A percentile compares a stretch with the other conserved stretches of the same genome.
Evolutionary conservation across 1,140 invertebrate genomes (phyloP).

Genomic region (Ptiloglossa arizonensis): DNA sequence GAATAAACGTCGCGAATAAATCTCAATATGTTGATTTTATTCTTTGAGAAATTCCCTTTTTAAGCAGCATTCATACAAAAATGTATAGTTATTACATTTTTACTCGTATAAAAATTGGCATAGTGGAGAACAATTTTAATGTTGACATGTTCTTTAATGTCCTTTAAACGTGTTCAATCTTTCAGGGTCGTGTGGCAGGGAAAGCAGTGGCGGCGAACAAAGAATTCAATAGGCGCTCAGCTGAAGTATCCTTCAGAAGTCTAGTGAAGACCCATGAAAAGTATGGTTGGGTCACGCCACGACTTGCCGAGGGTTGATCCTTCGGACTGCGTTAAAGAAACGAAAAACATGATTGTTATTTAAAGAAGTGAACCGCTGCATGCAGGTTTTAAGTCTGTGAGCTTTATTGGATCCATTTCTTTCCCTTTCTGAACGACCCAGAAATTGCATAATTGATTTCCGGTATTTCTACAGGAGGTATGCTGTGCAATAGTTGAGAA

Average conservation of each 20-base stretch:
- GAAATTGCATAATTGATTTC: background rate
- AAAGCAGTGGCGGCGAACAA: conserved; percentile 89
- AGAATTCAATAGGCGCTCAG: conserved; percentile 90
- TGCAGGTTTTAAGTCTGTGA: background rate
- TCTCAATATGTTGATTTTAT: too few relatives aligned
- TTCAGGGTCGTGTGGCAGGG: conserved; percentile 87
- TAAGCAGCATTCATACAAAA: too few relatives aligned
- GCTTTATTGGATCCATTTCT: background rate
- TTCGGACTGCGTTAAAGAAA: background rate
- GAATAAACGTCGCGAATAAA: too few relatives aligned
- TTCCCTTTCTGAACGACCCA: background rate
- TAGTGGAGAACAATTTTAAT: too few relatives aligned
- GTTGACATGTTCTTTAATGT: too few relatives aligned
- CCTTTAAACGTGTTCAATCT: background rate
- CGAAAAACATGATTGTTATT: background rate
- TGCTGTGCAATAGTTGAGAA: background rate
- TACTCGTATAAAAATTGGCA: too few relatives aligned
- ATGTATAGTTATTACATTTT: too few relatives aligned
- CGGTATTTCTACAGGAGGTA: background rate
- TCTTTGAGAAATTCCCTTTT: too few relatives aligned
- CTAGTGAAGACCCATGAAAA: conserved; percentile 94
- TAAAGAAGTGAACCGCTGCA: background rate
- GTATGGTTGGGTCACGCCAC: conserved; percentile 94
- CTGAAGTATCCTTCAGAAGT: conserved; percentile 92
- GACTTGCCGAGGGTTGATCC: conserved; percentile 89